Evolutionary conservation across 2,113 vertebrate species (phyloP), one percentile per base, ranked within the genome.

Genomic region (Chinchilla lanigera): DNA sequence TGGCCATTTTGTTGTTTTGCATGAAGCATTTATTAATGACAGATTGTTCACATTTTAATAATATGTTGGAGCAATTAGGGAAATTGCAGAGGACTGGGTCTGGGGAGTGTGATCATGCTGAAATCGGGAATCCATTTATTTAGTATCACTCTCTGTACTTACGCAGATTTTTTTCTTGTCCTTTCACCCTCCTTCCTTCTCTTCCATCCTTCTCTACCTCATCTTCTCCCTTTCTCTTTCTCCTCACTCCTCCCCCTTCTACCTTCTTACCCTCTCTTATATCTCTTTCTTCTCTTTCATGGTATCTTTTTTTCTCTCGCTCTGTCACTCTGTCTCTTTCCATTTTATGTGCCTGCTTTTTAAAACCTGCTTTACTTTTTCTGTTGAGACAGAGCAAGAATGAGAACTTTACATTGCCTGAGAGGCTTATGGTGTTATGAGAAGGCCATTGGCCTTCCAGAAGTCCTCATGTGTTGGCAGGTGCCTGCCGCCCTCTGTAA

Each of bases 61-160:
- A 94, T 65, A 87, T 65, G 94, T 96, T 89, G 94, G 96, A 97
- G 96, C 97, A 94, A 93, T 96, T 96, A 95, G 2, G 93, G 95
- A 0, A 47, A 60, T 90, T 93, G 35, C 61, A 69, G 28, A 78
- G 71, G n/a, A 78, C 50, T 86, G 65, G 26, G 50, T 73, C 78
- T 60, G 0, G 24, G 44, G 56, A 89, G n/a, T 14, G 67, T 41
- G 83, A 50, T 17, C 24, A 13, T 26, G 60, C 30, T 56, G 73
- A 91, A 52, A 52, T 65, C 47, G 75, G 56, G 54, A 73, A 35
- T 56, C 54, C 22, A 0, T n/a, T 50, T 67, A 5, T 52, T 95
- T 35, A 63, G 0, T 52, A 60, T 33, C 67, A n/a, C 38, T 54
- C 0, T 73, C 54, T 7, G 14, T 38, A 1, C 33, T 50, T 81